Conservation (phyloP, 1,140 invertebrate species). For the Triops longicaudatus region DNA sequence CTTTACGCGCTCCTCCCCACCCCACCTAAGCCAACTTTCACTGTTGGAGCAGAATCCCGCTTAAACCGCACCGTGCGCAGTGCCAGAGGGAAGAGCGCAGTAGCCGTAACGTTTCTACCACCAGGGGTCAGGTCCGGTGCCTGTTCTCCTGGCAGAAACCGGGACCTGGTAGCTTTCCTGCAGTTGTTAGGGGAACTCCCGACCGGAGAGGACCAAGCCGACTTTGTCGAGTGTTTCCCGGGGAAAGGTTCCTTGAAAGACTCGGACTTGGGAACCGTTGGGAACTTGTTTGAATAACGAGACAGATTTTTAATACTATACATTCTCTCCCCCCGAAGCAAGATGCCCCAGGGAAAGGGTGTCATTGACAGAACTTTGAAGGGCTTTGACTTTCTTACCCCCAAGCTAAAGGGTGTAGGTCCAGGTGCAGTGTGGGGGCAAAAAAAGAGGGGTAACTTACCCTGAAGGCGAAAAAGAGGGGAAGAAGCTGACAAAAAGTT, state of each 20-base stretch:
- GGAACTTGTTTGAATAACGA: neutral
- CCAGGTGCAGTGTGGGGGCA: too few relatives aligned
- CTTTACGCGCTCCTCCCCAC: too few relatives aligned
- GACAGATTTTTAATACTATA: neutral
- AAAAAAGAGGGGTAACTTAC: too few relatives aligned
- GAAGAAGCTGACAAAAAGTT: neutral
- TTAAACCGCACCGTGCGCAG: too few relatives aligned
- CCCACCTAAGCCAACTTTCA: too few relatives aligned
- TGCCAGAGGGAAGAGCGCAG: too few relatives aligned
- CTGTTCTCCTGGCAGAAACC: neutral
- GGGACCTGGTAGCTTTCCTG: neutral
- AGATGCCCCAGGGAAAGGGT: neutral
- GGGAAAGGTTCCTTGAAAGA: neutral
- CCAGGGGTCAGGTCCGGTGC: neutral
- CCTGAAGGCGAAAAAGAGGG: too few relatives aligned
- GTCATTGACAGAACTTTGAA: neutral
- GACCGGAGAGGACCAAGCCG: neutral
- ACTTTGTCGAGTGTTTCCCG: neutral
- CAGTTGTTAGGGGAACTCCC: conserved; percentile 10
- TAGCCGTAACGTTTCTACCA: neutral
- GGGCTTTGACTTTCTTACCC: neutral
- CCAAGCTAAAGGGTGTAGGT: too few relatives aligned
- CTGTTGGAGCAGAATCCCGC: too few relatives aligned
- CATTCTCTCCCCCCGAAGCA: too few relatives aligned
- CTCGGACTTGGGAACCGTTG: neutral